phyloP scores from a whole-genome alignment of 1,140 invertebrate genomes.

The Ridgeia piscesae region DNA sequence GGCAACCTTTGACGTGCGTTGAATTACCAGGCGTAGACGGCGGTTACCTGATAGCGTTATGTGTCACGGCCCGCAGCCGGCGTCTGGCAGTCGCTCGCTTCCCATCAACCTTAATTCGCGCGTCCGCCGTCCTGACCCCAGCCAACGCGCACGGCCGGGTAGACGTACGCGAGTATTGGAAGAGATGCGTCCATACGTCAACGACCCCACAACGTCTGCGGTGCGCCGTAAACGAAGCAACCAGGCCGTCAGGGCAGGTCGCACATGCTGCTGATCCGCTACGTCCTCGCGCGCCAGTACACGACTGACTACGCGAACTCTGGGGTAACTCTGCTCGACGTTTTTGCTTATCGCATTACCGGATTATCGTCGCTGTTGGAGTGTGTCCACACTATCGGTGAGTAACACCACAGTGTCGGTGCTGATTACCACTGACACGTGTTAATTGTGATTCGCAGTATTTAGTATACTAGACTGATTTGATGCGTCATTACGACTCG shows the following conservation, averaged over 20 bases:
- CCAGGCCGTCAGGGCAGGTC: not conserved
- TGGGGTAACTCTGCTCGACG: not conserved
- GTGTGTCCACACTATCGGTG: not conserved
- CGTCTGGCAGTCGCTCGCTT: not conserved
- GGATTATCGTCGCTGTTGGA: not conserved
- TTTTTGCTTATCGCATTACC: not conserved
- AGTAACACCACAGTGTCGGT: not conserved
- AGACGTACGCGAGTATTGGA: not conserved
- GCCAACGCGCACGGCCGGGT: not conserved
- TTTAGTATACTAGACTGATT: not conserved
- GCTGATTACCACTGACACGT: not conserved
- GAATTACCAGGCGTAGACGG: not conserved
- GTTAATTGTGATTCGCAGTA: not conserved
- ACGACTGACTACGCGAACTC: not conserved
- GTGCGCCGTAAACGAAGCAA: not conserved
- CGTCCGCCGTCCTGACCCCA: not conserved
- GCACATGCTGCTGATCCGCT: not conserved
- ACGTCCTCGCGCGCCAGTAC: no score
- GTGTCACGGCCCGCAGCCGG: not conserved
- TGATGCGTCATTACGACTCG: not conserved
- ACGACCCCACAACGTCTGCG: not conserved
- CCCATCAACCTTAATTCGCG: not conserved
- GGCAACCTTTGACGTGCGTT: not conserved
- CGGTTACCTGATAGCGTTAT: not conserved
- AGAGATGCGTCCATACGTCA: not conserved